Evolutionary conservation across 2,113 vertebrate genomes (phyloP).

Genomic region (Rhinichthys klamathensis): DNA sequence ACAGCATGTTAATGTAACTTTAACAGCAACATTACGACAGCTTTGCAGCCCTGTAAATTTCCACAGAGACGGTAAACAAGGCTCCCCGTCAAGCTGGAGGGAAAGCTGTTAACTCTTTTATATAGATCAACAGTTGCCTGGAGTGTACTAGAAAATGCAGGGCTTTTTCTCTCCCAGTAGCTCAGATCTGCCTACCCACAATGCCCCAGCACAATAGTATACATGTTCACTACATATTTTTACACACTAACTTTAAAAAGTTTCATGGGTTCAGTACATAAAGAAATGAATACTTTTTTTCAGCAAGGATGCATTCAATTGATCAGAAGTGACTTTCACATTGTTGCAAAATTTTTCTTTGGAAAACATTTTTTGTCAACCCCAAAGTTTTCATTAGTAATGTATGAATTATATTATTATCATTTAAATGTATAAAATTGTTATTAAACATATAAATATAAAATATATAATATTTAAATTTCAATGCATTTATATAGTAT

Average conservation of each 20-base stretch:
- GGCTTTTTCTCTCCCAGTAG: background rate
- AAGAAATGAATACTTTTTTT: too few relatives aligned
- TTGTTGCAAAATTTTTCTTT: background rate
- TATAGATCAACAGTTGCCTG: slow-evolving; percentile 2
- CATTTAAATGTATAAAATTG: background rate
- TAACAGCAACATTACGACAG: background rate
- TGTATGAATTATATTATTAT: background rate
- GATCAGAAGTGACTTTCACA: background rate
- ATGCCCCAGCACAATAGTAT: background rate
- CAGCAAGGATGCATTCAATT: too few relatives aligned
- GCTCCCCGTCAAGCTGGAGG: slow-evolving; percentile 12
- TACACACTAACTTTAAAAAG: background rate
- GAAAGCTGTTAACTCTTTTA: background rate
- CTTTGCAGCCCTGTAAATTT: background rate
- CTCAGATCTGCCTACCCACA: background rate
- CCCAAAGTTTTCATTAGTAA: background rate
- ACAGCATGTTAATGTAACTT: background rate
- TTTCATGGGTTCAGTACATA: too few relatives aligned
- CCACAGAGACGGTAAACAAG: background rate
- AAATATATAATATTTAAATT: background rate
- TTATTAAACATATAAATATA: background rate
- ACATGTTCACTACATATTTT: background rate
- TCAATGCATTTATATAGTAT: background rate
- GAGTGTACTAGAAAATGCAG: background rate
- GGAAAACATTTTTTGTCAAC: background rate